These are phyloP conservation scores for Podabrus alpinus DNA, from an alignment of 2,888 invertebrate genomes.

Conservation along the genomic window DNA sequence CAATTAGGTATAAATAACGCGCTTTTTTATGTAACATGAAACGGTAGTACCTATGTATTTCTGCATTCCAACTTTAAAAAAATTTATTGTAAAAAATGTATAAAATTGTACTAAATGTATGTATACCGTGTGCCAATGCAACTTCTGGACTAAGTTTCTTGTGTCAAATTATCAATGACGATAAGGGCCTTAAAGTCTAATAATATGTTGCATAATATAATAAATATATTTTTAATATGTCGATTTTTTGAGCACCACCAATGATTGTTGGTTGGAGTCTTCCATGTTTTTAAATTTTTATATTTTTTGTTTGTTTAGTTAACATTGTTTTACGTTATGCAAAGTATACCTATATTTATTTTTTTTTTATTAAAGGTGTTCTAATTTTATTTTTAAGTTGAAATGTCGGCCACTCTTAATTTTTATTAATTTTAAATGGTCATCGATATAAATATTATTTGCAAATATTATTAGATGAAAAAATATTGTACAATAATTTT, in stretches of 20 bases:
- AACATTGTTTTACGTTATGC: not conserved
- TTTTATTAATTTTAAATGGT: not conserved
- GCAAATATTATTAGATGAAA: not conserved
- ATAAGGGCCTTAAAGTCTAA: conserved; percentile 51
- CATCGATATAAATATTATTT: not conserved
- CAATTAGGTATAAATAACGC: not conserved
- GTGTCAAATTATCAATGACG: conserved; percentile 20
- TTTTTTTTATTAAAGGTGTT: not conserved
- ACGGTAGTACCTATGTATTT: conserved; percentile 7
- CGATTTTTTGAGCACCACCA: conserved; percentile 46
- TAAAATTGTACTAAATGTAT: conserved; percentile 18
- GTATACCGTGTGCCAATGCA: conserved; percentile 26
- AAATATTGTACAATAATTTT: not conserved
- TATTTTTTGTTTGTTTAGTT: conserved; percentile 4
- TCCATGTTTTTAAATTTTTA: conserved; percentile 44
- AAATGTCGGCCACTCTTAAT: not conserved
- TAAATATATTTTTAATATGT: conserved; percentile 49
- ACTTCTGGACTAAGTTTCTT: conserved; percentile 21
- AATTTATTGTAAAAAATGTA: conserved; percentile 21
- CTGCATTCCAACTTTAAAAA: conserved; percentile 23
- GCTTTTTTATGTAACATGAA: not conserved
- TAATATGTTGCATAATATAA: conserved; percentile 41
- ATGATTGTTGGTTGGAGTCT: conserved; percentile 48
- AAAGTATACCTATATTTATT: not conserved
- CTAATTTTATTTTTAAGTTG: not conserved